Evolutionary conservation across 1,140 invertebrate species (phyloP).

Genomic region (Drosophila asahinai): DNA sequence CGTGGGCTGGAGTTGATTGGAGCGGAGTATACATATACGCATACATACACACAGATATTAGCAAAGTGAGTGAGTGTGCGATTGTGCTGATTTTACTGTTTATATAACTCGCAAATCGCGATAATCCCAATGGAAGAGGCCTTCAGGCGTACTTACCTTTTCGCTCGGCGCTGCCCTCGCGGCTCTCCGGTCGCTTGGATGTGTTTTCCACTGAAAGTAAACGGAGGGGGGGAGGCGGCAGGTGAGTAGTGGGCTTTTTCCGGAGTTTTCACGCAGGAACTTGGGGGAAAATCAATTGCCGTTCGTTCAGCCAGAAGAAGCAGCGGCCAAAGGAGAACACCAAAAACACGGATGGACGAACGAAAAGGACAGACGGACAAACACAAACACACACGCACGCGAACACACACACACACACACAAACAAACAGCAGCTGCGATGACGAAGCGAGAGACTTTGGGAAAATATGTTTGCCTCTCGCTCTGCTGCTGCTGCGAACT

Average conservation of each 20-base stretch:
- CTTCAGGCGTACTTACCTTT: slow-evolving; percentile 66
- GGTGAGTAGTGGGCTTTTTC: slow-evolving; percentile 21
- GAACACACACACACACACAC: slow-evolving; percentile 32
- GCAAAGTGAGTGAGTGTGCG: slow-evolving; percentile 2
- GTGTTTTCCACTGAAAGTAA: slow-evolving; percentile 83
- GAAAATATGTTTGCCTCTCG: slow-evolving; percentile 59
- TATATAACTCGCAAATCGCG: slow-evolving; percentile 60
- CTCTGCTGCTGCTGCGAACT: slow-evolving; percentile 34
- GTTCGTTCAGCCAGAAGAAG: slow-evolving; percentile 62
- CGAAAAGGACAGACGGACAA: slow-evolving; percentile 28
- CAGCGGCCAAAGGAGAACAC: slow-evolving; percentile 59
- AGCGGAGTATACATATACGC: slow-evolving; percentile 9
- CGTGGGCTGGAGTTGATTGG: slow-evolving; percentile 55
- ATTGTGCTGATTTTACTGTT: slow-evolving; percentile 41
- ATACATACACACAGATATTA: background rate
- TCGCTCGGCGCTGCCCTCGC: slow-evolving; percentile 82
- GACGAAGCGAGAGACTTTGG: slow-evolving; percentile 60
- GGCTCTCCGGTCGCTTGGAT: slow-evolving; percentile 79
- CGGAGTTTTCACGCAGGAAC: slow-evolving; percentile 34
- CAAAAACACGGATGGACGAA: slow-evolving; percentile 49
- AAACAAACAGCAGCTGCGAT: slow-evolving; percentile 68
- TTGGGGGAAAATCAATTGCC: slow-evolving; percentile 74
- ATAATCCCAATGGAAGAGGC: slow-evolving; percentile 38
- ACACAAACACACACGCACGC: slow-evolving; percentile 30
- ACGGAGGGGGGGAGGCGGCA: slow-evolving; percentile 36